These are phyloP conservation scores for Sula dactylatra DNA, from an alignment of 2,113 vertebrate species.

Conservation along the genomic window DNA sequence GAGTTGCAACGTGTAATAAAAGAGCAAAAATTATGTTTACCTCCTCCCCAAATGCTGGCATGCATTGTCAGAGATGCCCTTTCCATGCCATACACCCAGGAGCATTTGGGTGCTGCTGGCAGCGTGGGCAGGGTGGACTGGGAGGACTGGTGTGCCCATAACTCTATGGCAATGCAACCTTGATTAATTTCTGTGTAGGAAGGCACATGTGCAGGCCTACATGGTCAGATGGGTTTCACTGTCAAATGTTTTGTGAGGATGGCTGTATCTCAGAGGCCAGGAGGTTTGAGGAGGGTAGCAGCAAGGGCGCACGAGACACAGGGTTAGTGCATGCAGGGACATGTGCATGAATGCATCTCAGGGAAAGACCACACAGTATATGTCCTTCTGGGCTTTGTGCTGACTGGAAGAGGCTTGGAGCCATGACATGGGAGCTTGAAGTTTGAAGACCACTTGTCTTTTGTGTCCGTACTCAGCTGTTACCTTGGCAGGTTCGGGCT, in stretches of 20 bases:
- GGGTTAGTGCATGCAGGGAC: not conserved
- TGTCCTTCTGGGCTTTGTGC: not conserved
- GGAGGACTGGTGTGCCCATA: not conserved
- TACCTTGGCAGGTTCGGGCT: not conserved
- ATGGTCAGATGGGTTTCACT: not conserved
- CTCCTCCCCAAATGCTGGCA: not conserved
- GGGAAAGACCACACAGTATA: not conserved
- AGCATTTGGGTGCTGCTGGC: not conserved
- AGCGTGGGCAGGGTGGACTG: not conserved
- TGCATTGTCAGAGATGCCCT: not conserved
- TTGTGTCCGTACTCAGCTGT: not conserved
- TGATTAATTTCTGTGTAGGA: not conserved
- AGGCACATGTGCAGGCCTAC: not conserved
- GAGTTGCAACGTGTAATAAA: not conserved
- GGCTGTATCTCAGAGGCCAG: not conserved
- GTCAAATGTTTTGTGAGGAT: not conserved
- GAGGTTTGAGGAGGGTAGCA: not conserved
- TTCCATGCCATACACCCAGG: not conserved
- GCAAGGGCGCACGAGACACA: not conserved
- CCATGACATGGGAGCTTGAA: not conserved
- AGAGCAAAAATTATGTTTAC: not conserved
- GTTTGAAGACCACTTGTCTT: not conserved
- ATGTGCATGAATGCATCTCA: accelerated
- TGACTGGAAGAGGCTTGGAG: not conserved
- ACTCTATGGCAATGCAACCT: not conserved